Conservation (phyloP, 2,797 vertebrate genomes). For the Phaenicophaeus curvirostris region DNA sequence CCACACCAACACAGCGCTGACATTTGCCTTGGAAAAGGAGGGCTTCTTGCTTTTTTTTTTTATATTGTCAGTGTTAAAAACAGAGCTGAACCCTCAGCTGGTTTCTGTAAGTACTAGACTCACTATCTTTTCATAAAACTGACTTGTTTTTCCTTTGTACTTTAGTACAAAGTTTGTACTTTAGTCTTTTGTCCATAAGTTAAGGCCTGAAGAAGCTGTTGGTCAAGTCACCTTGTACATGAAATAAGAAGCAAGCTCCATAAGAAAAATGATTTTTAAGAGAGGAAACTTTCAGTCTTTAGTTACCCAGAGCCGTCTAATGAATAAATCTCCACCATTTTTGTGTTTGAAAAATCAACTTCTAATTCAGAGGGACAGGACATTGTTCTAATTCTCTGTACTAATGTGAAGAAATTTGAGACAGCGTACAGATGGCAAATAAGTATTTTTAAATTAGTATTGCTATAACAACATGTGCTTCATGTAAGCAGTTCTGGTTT, state of each 20-base stretch:
- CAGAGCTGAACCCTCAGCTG: not conserved
- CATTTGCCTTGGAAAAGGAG: too few species aligned
- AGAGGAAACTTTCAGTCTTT: too few species aligned
- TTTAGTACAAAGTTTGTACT: not conserved
- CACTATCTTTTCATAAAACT: not conserved
- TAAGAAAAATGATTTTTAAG: too few species aligned
- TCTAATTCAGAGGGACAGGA: not conserved
- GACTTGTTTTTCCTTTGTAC: not conserved
- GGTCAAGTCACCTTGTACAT: not conserved
- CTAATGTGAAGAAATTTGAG: not conserved
- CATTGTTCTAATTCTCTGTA: not conserved
- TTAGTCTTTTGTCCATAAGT: not conserved
- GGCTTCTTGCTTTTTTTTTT: not conserved
- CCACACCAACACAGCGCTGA: too few species aligned
- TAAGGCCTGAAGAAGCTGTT: not conserved
- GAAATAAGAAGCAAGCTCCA: not conserved
- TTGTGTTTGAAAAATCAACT: not conserved
- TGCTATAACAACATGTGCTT: not conserved
- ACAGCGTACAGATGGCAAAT: fast-evolving
- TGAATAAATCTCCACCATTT: not conserved
- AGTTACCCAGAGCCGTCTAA: too few species aligned
- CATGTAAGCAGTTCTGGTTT: not conserved
- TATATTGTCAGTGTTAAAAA: not conserved
- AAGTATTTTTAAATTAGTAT: not conserved
- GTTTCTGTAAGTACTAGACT: not conserved